Evolutionary conservation across 2,797 vertebrate genomes (phyloP).

Genomic region (Cuculus canorus): DNA sequence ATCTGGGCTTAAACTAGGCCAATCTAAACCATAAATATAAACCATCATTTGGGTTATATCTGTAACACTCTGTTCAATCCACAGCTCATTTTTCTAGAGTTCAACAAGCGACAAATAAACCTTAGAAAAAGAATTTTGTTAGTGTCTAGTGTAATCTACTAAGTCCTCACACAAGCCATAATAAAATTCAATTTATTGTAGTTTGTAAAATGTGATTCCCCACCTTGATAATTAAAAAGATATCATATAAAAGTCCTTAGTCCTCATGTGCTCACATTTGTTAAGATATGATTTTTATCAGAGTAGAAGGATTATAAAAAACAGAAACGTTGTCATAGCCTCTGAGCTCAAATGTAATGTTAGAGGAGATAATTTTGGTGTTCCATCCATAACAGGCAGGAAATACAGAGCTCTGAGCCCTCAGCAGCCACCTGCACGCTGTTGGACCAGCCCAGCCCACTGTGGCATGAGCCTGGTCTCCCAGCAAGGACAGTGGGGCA

Average conservation of each 20-base stretch:
- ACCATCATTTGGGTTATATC: constrained; percentile 37
- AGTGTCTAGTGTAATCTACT: not conserved
- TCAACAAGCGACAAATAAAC: constrained; percentile 10
- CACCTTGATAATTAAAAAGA: constrained; percentile 41
- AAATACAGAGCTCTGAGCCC: not conserved
- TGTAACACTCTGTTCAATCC: constrained; percentile 42
- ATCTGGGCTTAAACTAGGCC: constrained; percentile 47
- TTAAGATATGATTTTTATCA: not conserved
- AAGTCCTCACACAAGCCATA: not conserved
- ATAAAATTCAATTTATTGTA: constrained; percentile 31
- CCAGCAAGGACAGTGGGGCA: rapidly evolving
- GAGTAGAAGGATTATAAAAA: not conserved
- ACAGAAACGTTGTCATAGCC: not conserved
- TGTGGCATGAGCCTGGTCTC: not conserved
- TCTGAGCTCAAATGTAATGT: not conserved
- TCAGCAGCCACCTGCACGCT: not conserved
- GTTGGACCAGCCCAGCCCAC: not conserved
- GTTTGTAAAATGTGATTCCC: not conserved
- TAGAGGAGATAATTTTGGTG: not conserved
- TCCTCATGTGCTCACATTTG: not conserved
- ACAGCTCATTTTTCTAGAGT: constrained; percentile 27
- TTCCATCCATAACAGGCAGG: not conserved
- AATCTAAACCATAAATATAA: constrained; percentile 48
- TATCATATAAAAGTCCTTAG: not conserved
- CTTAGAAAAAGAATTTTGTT: not conserved